Evolutionary conservation across 2,888 invertebrate genomes (phyloP), one percentile per base, ranked within the genome.

Genomic region (Drosophila affinis): DNA sequence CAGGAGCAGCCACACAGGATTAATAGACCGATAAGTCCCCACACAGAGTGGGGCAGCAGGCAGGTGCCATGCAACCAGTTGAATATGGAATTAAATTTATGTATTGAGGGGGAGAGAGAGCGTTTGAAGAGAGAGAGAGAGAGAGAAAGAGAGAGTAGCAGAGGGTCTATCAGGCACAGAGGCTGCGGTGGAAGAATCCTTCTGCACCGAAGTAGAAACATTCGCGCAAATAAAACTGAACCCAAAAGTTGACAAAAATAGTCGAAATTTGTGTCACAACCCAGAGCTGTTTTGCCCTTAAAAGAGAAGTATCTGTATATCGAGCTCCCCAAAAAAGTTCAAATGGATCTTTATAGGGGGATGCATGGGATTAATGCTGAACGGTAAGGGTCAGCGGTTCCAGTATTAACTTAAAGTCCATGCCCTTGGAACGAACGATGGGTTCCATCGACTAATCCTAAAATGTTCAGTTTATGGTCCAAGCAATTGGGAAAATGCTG

Each of bases 391-490:
- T n/a, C n/a, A 39, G 14, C n/a, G 39, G 39, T 14, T 39, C 39
- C 14, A n/a, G 18, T 29, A 51, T 24, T 51, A 49, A 72, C 54
- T 61, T 72, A 24, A 52, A 61, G 45, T 54, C 53, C 52, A 46
- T 51, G 49, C 51, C 24, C 18, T 59, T 72, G 67, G 6, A 61
- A 60, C 75, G 59, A 79, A 59, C 46, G 4, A 34, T n/a, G 39
- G n/a, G n/a, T 7, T 7, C 39, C 39, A n/a, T 39, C 58, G 51
- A 69, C 69, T 54, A 67, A 72, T 78, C 88, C 77, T 65, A 68
- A 86, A 82, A 63, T 69, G 71, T 79, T 77, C 56, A 64, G 77
- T 73, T 86, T 73, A 83, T 75, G 87, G 80, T 73, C 69, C 47
- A 62, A 68, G 46, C 62, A 49, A 49, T 52, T 65, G 65, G 59